These are phyloP conservation scores for Cephonodes hylas DNA, from an alignment of 2,888 invertebrate genomes.

Conservation along the genomic window DNA sequence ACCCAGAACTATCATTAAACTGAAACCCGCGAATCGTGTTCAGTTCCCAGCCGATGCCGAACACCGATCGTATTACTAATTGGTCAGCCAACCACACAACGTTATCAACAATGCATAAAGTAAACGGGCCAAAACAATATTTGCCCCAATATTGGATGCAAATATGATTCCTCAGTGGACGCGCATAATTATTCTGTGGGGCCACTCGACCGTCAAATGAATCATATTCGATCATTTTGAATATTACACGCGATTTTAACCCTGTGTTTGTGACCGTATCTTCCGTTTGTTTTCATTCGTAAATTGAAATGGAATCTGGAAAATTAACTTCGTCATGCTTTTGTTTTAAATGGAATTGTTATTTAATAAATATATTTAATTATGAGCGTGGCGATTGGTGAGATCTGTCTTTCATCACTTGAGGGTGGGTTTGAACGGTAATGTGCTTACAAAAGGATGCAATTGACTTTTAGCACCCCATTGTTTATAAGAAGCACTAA, in stretches of 20 bases:
- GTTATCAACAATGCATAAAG: slow-evolving; percentile 4
- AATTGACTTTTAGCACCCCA: too few species aligned
- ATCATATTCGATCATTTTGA: slow-evolving; percentile 5
- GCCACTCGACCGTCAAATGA: slow-evolving; percentile 3
- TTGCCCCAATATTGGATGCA: slow-evolving; percentile 12
- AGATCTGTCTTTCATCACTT: too few species aligned
- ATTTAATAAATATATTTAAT: too few species aligned
- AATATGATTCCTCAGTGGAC: slow-evolving; percentile 9
- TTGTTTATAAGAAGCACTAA: too few species aligned
- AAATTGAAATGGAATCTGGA: neutral
- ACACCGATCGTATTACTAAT: neutral
- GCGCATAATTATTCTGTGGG: slow-evolving; percentile 3
- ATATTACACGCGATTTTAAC: neutral
- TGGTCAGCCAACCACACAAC: neutral
- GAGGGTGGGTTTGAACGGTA: too few species aligned
- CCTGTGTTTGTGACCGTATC: neutral
- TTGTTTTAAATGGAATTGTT: too few species aligned
- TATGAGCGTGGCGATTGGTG: too few species aligned
- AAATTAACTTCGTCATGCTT: too few species aligned
- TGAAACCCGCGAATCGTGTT: too few species aligned
- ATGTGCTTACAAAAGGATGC: too few species aligned
- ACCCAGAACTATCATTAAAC: too few species aligned
- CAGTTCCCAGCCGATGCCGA: neutral
- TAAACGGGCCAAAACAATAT: slow-evolving; percentile 10
- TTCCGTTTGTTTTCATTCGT: too few species aligned